Base-by-base conservation (phyloP, 2,797 vertebrate genomes). In the Sebastes diploproa region DNA sequence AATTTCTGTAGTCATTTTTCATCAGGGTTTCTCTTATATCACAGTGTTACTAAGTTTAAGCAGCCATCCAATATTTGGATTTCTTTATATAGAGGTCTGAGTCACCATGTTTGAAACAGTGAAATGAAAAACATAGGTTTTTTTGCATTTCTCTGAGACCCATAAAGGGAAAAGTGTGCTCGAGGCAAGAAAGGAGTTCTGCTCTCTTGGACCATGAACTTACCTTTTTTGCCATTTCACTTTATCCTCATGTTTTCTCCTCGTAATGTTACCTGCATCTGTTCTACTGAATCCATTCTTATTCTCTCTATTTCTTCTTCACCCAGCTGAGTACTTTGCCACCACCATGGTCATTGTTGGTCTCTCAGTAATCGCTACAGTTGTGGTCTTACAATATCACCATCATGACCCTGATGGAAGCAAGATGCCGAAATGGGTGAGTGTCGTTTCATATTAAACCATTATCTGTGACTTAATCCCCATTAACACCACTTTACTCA, bases 351-450 rank as follows among this genome's bases (percentile, higher is more conserved):
- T 96, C 63, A 96, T 96, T 30, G 96, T 96, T 13, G 95, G 93
- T 7, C 88, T 96, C 7, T 96, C 96, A 0, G 93, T 96, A 11
- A 95, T 96, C 36, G 95, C 95, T 22, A 96, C 96, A 6, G 95
- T 96, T 66, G 42, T 96, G 61, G 96, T 96, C 54, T 82, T 96
- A 69, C 95, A 95, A 59, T 96, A 92, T 84, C 95, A 96, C 72
- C 92, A 96, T 75, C 96, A 96, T 25, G 95, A 96, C 78, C 95
- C 96, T 1, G 86, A 94, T 50, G 95, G 96, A 82, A 80, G 91
- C 52, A 94, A 94, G 80, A 96, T 96, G 95, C 95, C 96, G 2
- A 95, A 94, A 80, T 96, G 96, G 96, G 96, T 96, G 78, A 91
- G 95, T 93, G 4, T 78, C 1, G 7, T 78, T 52, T 34, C 2